Conservation (phyloP, 2,113 vertebrate genomes). For the Chrysochloris asiatica region DNA sequence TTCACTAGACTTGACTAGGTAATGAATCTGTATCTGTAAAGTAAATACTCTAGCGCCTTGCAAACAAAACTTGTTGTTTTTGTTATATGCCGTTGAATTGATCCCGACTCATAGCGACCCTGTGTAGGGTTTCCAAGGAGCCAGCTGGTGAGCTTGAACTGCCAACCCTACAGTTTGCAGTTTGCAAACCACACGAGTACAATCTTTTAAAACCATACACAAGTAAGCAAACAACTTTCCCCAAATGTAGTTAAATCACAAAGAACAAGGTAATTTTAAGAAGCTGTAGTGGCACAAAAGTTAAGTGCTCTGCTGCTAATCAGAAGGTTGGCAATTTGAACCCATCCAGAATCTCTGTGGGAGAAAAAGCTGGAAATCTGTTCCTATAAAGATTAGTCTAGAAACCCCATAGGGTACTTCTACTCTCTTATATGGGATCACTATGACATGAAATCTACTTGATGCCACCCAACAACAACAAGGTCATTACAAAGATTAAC, state of each 20-base stretch:
- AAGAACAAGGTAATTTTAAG: slow-evolving; percentile 19
- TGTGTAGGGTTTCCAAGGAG: too few species aligned
- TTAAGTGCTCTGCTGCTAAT: not conserved
- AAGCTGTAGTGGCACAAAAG: not conserved
- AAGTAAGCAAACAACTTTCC: slow-evolving; percentile 45
- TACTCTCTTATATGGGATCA: not conserved
- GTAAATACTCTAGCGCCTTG: slow-evolving; percentile 6
- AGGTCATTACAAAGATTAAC: too few species aligned
- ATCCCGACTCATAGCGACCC: too few species aligned
- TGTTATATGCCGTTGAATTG: too few species aligned
- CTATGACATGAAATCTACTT: not conserved
- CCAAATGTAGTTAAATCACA: slow-evolving; percentile 15
- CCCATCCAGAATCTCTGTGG: not conserved
- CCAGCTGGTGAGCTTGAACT: too few species aligned
- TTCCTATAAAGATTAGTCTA: not conserved
- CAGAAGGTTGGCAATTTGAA: not conserved
- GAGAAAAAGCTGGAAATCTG: not conserved
- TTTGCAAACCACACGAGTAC: not conserved
- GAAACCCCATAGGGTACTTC: not conserved
- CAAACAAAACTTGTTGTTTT: slow-evolving; percentile 52
- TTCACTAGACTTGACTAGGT: slow-evolving; percentile 11
- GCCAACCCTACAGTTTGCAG: too few species aligned
- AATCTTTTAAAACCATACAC: not conserved
- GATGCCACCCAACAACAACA: too few species aligned
- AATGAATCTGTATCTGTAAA: slow-evolving; percentile 33